Evolutionary conservation across 2,797 vertebrate genomes (phyloP), one percentile per base, ranked within the genome.

Genomic region (Acrossocheilus wenchowensis): DNA sequence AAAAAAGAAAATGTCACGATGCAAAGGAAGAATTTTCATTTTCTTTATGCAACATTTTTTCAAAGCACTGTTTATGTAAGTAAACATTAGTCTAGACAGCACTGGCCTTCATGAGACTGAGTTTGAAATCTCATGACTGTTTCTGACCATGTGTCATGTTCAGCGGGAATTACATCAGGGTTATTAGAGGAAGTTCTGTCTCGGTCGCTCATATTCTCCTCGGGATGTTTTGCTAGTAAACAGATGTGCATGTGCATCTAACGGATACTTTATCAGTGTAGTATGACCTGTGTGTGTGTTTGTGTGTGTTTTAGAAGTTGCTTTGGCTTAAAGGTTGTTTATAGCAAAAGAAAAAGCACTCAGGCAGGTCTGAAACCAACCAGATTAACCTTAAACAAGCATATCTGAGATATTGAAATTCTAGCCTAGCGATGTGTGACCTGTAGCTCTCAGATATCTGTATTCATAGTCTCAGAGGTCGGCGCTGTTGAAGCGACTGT

Each of bases 61-160:
- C 4, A 11, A n/a, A 60, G 64, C 78, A 79, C 21, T 45, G 39
- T 64, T 45, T 14, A 66, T 66, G 30, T 10, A 66, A 66, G 64
- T 66, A 66, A 66, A 17, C 64, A 34, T 39, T n/a, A 39, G 75
- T 78, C 75, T 78, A 39, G 43, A 81, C 62, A 69, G 30, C 64
- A 23, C 7, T 21, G 21, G 8, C 17, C 74, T 54, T 21, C 50
- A 5, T 41, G 8, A 36, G 30, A 57, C 19, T 34, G 30, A n/a
- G 75, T 60, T 57, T 57, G 52, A 80, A 9, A 80, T 26, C 39
- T 45, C n/a, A 66, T 57, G 52, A 57, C 75, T 78, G 6, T 26
- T 43, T 41, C 54, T 41, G 6, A 62, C 54, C 54, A 43, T 79
- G 77, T 78, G 77, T 82, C 48, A 71, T 52, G 64, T 52, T 69